Conservation (phyloP, 1,140 invertebrate genomes). For the Plectus sambesii region DNA sequence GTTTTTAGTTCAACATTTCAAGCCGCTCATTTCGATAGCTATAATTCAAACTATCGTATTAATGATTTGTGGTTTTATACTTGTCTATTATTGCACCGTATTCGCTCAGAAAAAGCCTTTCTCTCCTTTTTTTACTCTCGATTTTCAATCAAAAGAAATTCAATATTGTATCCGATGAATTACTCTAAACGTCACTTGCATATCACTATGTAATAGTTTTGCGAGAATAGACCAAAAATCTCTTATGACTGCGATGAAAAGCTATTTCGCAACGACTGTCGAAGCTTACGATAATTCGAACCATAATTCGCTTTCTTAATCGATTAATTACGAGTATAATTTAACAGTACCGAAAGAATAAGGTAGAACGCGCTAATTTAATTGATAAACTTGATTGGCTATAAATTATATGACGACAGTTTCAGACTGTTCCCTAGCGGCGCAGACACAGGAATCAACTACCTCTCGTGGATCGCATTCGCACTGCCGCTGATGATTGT, state of each 20-base stretch:
- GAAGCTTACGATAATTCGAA: no score
- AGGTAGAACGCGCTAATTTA: background rate
- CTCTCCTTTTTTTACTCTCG: background rate
- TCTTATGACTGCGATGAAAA: no score
- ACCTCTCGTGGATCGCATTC: slow-evolving; percentile 48
- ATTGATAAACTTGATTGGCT: background rate
- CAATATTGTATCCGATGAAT: no score
- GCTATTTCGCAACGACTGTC: no score
- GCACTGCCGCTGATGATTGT: slow-evolving; percentile 46
- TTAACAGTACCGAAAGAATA: background rate
- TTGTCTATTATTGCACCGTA: background rate
- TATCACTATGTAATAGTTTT: no score
- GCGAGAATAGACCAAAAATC: no score
- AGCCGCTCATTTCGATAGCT: background rate
- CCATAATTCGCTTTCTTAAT: background rate
- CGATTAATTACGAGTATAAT: background rate
- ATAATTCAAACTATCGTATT: background rate
- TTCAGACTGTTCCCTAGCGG: slow-evolving; percentile 30
- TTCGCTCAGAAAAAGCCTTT: background rate
- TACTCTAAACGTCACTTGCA: no score
- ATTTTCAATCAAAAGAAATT: background rate
- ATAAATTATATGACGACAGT: background rate
- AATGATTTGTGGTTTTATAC: no score
- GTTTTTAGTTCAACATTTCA: slow-evolving; percentile 22
- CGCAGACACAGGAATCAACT: slow-evolving; percentile 45